Conservation (phyloP, 2,888 invertebrate species). For the Drosophila nr. perissopoda region DNA sequence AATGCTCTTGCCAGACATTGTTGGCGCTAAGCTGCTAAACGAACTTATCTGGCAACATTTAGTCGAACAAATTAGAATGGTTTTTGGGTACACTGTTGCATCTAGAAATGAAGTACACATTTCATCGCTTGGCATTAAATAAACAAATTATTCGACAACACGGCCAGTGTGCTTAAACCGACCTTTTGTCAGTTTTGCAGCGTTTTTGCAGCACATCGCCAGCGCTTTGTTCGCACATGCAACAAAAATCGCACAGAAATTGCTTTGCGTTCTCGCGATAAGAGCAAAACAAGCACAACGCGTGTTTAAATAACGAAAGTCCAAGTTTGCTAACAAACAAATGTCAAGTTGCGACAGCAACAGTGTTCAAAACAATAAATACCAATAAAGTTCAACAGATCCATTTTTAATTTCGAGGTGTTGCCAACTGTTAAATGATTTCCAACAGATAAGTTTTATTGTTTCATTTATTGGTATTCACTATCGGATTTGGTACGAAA, state of each 20-base stretch:
- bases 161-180: background rate
- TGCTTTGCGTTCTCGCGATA: conserved; percentile 41
- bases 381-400: conserved; percentile 18
- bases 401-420: conserved; percentile 1
- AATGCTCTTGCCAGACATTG: background rate
- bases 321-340: background rate
- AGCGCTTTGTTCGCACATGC: conserved; percentile 15
- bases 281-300: conserved; percentile 32
- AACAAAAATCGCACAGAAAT: conserved; percentile 9
- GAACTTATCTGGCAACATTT: background rate
- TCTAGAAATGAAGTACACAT: background rate
- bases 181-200: conserved; percentile 49
- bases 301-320: conserved; percentile 44
- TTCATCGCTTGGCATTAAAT: conserved; percentile 17
- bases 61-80: background rate
- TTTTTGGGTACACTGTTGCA: background rate
- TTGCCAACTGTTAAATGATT: conserved; percentile 42
- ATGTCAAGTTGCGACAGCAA: background rate
- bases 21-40: background rate
- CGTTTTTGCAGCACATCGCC: conserved; percentile 31
- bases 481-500: background rate
- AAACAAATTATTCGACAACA: background rate
- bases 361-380: conserved; percentile 12
- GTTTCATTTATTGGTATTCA: background rate
- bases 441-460: conserved; percentile 57